A percentile compares a stretch with the other conserved stretches of the same genome.
Evolutionary conservation across 2,888 invertebrate genomes (phyloP).

Genomic region (Amphipoea lucens): DNA sequence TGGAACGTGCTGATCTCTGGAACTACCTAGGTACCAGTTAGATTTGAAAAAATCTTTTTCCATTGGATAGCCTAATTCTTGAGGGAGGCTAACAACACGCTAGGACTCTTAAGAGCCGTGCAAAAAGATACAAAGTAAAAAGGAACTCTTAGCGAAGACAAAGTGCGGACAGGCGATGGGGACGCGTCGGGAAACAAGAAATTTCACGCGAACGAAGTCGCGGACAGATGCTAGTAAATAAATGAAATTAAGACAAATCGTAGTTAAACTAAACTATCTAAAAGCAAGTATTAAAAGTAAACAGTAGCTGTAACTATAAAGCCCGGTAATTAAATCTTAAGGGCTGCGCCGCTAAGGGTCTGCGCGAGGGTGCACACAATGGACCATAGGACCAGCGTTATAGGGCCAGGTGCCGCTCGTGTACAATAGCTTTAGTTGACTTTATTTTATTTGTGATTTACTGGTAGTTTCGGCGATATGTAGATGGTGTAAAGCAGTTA

Average conservation of each 20-base stretch:
- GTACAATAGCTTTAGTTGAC: slow-evolving; percentile 77
- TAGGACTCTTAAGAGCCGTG: neutral
- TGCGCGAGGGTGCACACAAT: slow-evolving; percentile 72
- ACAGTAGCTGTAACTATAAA: slow-evolving; percentile 78
- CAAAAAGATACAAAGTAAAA: no score
- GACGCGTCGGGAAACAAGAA: neutral
- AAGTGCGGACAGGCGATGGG: neutral
- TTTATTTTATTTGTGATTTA: slow-evolving; percentile 74
- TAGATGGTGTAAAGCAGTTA: slow-evolving; percentile 2
- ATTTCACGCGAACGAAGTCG: neutral
- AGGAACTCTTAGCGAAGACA: no score
- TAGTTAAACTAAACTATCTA: slow-evolving; percentile 17
- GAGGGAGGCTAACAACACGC: neutral
- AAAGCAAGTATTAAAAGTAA: slow-evolving; percentile 74
- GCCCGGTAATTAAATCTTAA: slow-evolving; percentile 85
- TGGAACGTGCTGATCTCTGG: neutral
- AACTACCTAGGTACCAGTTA: no score
- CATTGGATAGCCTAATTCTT: neutral
- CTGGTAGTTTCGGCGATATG: slow-evolving; percentile 34
- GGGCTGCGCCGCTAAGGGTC: slow-evolving; percentile 66
- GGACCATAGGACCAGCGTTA: slow-evolving; percentile 45
- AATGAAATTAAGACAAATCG: slow-evolving; percentile 11
- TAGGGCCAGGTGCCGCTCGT: slow-evolving; percentile 74
- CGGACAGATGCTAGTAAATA: neutral
- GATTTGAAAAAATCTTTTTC: no score